These are phyloP conservation scores for Sminthopsis crassicaudata DNA, from an alignment of 2,113 vertebrate species.

Conservation along the genomic window DNA sequence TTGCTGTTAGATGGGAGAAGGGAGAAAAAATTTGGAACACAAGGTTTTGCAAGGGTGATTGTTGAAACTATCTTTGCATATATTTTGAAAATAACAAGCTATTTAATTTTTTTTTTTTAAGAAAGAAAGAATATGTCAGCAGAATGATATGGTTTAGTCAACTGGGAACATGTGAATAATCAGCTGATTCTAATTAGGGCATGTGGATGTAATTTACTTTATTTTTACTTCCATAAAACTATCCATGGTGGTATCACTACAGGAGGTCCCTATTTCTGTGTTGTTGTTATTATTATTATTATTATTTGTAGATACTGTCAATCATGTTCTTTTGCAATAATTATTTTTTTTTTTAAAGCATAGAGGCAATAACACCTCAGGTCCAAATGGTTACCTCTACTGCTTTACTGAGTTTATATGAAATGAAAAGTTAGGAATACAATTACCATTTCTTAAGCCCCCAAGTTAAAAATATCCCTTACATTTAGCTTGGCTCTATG, in stretches of 20 bases:
- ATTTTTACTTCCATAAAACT: background rate
- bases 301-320: background rate
- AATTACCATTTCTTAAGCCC: background rate
- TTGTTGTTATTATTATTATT: too few species aligned
- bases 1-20: too few species aligned
- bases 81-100: too few species aligned
- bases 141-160: background rate
- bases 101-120: too few species aligned
- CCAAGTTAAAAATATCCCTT: too few species aligned
- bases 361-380: background rate
- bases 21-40: too few species aligned
- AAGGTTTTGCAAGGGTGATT: too few species aligned
- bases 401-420: background rate
- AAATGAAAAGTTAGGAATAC: background rate
- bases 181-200: background rate
- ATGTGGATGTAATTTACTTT: background rate
- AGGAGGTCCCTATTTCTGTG: background rate
- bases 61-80: too few species aligned
- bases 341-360: background rate
- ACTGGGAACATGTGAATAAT: background rate
- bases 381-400: background rate
- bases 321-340: background rate
- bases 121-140: background rate
- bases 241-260: background rate
- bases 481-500: background rate